Base-by-base conservation (phyloP, 2,888 invertebrate species). In the Habroteleia sp. region DNA sequence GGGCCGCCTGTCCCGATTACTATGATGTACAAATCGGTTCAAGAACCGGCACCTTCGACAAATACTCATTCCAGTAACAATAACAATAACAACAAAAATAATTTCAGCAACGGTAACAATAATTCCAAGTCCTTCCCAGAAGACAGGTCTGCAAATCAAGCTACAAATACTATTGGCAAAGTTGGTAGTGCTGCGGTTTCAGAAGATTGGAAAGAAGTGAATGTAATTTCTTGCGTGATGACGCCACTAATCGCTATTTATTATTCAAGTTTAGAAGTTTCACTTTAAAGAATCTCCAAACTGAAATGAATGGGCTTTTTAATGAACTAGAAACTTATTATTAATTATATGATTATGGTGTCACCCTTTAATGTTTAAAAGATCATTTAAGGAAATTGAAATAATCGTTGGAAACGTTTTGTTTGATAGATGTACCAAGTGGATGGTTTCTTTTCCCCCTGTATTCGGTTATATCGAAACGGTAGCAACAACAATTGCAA, bases 11-110 rank as follows among this genome's bases (percentile, higher is more conserved):
- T 81, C 2, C 69, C 81, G 0, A 62, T 80, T 0, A 33, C 74
- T 0, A 90, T 93, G 80, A 89, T 94, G 88, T 94, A 93, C 82
- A 90, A 92, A 11, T 90, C 93, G 0, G 88, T 90, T 63, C 87
- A 84, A 3, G 80, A 81, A 31, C 54, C 83, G 23, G 75, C 82
- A 10, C 41, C 84, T 7, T 46, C 82, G 6, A 25, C 7, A 41
- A 42, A 74, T 72, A 39, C 77, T 56, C 65, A 78, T 8, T 5
- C 27, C 0, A 60, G 25, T 13, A 46, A 10, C n/a, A 58, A 44
- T n/a, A 52, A 46, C 13, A 46, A 39, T n/a, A 56, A n/a, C 11
- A 65, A 31, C 13, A n/a, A n/a, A n/a, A 35, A 23, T 11, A 66
- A 39, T 31, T 73, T 4, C 14, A 58, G 48, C 31, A 50, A 35